Evolutionary conservation across 30 jellyfish, hydroid and myxozoan species (phyloP).

Genomic region (Hydra vulgaris): DNA sequence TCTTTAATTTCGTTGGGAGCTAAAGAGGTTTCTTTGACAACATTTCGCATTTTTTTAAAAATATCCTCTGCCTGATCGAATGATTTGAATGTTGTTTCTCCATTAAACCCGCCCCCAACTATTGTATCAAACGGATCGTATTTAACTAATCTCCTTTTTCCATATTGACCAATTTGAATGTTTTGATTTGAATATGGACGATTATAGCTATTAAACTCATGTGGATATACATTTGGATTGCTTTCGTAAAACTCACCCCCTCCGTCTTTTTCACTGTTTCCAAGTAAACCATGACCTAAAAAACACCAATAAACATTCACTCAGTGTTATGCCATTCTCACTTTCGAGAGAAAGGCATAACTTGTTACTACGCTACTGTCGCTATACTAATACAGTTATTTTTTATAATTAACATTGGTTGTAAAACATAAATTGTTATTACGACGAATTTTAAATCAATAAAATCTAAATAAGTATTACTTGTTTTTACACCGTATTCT

Average conservation of each 20-base stretch:
- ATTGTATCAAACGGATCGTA: background rate
- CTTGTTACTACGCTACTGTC: too few species aligned
- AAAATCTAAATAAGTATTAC: too few species aligned
- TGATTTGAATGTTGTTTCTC: background rate
- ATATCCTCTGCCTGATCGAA: background rate
- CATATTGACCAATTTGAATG: background rate
- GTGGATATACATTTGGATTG: background rate
- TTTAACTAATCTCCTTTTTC: background rate
- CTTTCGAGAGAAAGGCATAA: too few species aligned
- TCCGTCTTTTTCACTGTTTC: background rate
- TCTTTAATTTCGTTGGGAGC: background rate
- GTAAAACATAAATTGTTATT: too few species aligned
- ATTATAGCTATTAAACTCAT: background rate
- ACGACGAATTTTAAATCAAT: too few species aligned
- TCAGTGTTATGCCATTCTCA: too few species aligned
- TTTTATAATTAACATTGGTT: too few species aligned
- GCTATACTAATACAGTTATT: too few species aligned
- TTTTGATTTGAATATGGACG: background rate
- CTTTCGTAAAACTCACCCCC: background rate
- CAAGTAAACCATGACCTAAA: background rate
- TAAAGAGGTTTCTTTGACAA: background rate
- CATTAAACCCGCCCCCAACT: background rate
- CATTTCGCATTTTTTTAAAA: background rate
- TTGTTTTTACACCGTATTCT: background rate
- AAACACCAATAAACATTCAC: too few species aligned